Evolutionary conservation across 2,113 vertebrate species (phyloP).

Genomic region (Anhinga rufa): DNA sequence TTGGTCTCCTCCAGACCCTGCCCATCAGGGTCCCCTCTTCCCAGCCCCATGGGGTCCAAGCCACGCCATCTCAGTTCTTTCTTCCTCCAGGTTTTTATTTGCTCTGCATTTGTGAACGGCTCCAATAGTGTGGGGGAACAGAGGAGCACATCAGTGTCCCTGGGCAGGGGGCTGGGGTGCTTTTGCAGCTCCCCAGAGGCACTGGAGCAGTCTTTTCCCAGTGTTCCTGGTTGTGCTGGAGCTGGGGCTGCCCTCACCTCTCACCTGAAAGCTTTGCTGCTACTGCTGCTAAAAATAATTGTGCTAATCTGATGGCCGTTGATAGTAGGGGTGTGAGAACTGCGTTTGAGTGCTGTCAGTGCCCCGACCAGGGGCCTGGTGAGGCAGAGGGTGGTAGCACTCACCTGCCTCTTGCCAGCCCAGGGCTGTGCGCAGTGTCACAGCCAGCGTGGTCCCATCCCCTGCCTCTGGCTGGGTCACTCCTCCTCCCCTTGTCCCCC

Average conservation of each 20-base stretch:
- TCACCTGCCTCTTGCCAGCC: background rate
- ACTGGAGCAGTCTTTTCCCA: background rate
- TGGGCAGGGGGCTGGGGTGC: background rate
- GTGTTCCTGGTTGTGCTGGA: background rate
- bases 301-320: accelerated
- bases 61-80: background rate
- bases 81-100: background rate
- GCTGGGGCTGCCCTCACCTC: accelerated
- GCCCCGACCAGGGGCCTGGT: background rate
- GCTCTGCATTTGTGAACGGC: background rate
- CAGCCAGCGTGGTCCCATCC: background rate
- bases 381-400: background rate
- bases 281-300: background rate
- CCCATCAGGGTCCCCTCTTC: accelerated
- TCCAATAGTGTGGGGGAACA: accelerated
- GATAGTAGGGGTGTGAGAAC: background rate
- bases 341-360: background rate
- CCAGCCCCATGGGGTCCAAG: accelerated
- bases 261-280: background rate
- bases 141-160: background rate
- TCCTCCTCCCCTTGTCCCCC: background rate
- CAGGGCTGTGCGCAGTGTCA: background rate
- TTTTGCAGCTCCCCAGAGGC: background rate
- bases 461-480: background rate
- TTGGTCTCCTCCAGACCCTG: background rate